Percentiles rank a stretch among this genome's conserved stretches.
Conservation (phyloP, 2,113 vertebrate genomes). For the Tylochromis polylepis region DNA sequence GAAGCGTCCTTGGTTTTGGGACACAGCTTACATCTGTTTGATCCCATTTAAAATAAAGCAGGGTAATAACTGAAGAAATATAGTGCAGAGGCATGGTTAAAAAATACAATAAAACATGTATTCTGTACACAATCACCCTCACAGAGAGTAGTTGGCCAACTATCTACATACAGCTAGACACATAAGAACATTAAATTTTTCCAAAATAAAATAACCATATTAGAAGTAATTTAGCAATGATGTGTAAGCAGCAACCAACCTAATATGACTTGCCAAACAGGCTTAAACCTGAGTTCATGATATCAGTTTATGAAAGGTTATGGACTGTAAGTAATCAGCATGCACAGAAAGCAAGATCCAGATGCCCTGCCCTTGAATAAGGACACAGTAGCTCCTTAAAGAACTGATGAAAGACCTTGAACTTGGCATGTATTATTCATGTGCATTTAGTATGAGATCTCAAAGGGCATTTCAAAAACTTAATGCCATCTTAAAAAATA, state of each 20-base stretch:
- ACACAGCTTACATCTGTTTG: not conserved
- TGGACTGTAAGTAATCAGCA: constrained; percentile 24
- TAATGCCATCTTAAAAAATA: not conserved
- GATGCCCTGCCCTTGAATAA: constrained; percentile 30
- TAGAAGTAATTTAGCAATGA: not conserved
- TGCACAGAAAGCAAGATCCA: constrained; percentile 4
- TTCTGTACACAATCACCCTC: not conserved
- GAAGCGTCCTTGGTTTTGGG: no score
- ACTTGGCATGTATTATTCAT: constrained; percentile 42
- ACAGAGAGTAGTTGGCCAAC: not conserved
- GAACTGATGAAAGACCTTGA: constrained; percentile 42
- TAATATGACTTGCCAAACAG: not conserved
- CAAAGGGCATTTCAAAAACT: not conserved
- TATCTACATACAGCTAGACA: not conserved
- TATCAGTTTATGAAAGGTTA: not conserved
- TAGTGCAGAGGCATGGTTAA: not conserved
- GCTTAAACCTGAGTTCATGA: not conserved
- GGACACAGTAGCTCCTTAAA: not conserved
- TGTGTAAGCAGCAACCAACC: not conserved
- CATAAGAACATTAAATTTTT: not conserved
- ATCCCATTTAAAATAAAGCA: not conserved
- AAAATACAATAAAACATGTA: not conserved
- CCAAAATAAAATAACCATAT: not conserved
- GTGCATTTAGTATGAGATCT: not conserved
- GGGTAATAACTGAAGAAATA: not conserved